phyloP scores from a whole-genome alignment of 2,797 vertebrate species.

The Fistularia commersonii region DNA sequence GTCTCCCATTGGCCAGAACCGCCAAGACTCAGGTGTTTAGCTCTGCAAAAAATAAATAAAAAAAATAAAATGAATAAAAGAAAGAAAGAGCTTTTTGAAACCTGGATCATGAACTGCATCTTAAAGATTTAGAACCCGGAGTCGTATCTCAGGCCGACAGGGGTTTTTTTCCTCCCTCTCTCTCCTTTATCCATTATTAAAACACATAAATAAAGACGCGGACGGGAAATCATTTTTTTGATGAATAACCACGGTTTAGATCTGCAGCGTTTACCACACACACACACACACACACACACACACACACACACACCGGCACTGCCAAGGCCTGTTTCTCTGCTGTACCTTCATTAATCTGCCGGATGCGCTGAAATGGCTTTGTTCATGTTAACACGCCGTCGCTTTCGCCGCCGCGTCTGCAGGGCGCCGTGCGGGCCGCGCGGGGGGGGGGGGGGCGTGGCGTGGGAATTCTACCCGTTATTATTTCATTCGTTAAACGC shows the following conservation, averaged over 20 bases:
- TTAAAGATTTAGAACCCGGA: slow-evolving; percentile 35
- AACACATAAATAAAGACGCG: slow-evolving; percentile 61
- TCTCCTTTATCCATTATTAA: slow-evolving; percentile 65
- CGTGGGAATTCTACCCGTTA: too few relatives aligned
- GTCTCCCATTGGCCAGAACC: too few relatives aligned
- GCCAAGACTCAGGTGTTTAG: too few relatives aligned
- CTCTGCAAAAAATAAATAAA: too few relatives aligned
- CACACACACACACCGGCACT: slow-evolving; percentile 10
- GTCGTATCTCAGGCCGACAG: slow-evolving; percentile 42
- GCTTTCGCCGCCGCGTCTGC: too few relatives aligned
- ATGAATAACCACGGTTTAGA: slow-evolving; percentile 58
- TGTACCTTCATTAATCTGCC: slow-evolving; percentile 32
- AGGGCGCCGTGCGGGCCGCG: too few relatives aligned
- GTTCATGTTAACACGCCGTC: slow-evolving; percentile 8
- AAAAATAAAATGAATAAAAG: too few relatives aligned
- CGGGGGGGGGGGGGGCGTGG: too few relatives aligned
- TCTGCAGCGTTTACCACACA: slow-evolving; percentile 27
- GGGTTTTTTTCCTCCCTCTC: background rate
- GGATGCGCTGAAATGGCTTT: slow-evolving; percentile 33
- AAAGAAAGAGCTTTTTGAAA: too few relatives aligned
- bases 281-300: slow-evolving; percentile 26
- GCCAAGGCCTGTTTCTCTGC: slow-evolving; percentile 26
- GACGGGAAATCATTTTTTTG: slow-evolving; percentile 53
- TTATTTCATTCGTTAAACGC: too few relatives aligned
- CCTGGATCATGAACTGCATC: slow-evolving; percentile 13